A percentile compares a stretch with the other conserved stretches of the same genome.
Evolutionary conservation across 2,888 invertebrate genomes (phyloP).

Genomic region (Scrobipalpa costella): DNA sequence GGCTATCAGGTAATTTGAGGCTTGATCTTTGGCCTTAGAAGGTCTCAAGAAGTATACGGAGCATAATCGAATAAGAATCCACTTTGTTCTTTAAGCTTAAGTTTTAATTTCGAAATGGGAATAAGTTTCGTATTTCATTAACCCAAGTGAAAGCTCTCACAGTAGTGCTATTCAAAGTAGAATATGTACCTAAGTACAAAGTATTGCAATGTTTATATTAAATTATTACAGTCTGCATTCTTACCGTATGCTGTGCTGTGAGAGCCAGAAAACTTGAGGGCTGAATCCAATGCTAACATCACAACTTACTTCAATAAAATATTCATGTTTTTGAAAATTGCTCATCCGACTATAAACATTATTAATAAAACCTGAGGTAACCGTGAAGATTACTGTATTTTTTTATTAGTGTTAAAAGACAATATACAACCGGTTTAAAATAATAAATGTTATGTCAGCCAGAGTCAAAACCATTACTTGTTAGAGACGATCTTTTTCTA

Average conservation of each 20-base stretch:
- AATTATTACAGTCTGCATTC: too few relatives aligned
- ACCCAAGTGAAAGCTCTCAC: conserved; percentile 1
- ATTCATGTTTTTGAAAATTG: not conserved
- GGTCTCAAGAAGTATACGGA: not conserved
- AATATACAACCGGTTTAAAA: too few relatives aligned
- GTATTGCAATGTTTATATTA: not conserved
- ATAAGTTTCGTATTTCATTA: not conserved
- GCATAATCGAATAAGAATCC: conserved; percentile 1
- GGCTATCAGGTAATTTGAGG: conserved; percentile 25
- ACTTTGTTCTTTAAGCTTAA: not conserved
- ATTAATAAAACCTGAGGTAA: too few relatives aligned
- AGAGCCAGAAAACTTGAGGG: not conserved
- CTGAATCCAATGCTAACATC: too few relatives aligned
- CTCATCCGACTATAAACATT: too few relatives aligned
- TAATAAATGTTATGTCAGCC: too few relatives aligned
- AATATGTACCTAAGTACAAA: not conserved
- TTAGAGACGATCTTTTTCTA: too few relatives aligned
- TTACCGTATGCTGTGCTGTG: too few relatives aligned
- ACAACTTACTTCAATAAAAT: too few relatives aligned
- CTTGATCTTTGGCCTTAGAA: conserved; percentile 9
- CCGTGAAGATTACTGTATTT: too few relatives aligned
- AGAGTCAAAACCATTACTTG: too few relatives aligned
- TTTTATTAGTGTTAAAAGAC: too few relatives aligned
- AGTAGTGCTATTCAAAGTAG: not conserved
- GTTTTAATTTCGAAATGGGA: conserved; percentile 6